Evolutionary conservation across 2,113 vertebrate genomes (phyloP).

Genomic region (Lontra canadensis): DNA sequence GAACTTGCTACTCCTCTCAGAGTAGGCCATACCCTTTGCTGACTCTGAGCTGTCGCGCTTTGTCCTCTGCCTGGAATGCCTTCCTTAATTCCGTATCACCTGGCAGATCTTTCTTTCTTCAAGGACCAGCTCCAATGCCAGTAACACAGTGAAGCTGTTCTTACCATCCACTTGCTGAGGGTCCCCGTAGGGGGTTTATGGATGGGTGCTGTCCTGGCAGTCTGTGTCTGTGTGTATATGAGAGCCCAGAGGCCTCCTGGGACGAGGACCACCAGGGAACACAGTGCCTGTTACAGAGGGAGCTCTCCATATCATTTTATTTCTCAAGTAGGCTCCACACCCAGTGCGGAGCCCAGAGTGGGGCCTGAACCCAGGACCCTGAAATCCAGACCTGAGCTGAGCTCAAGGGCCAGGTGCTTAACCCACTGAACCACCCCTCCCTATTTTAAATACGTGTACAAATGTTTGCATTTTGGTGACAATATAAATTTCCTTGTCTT

Average conservation of each 20-base stretch:
- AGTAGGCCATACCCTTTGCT: neutral
- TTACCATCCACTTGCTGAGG: neutral
- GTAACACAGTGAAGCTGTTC: neutral
- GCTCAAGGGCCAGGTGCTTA: neutral
- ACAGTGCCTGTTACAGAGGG: no score
- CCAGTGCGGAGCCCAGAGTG: neutral
- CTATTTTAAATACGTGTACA: neutral
- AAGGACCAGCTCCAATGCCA: neutral
- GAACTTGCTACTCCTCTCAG: neutral
- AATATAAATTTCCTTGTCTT: no score
- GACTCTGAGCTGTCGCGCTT: neutral
- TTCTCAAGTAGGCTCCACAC: neutral
- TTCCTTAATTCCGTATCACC: no score
- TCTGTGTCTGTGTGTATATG: neutral
- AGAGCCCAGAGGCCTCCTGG: neutral
- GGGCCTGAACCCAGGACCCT: neutral
- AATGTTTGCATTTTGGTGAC: neutral
- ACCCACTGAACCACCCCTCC: neutral
- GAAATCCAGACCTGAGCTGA: neutral
- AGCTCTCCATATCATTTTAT: neutral
- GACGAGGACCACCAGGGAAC: neutral
- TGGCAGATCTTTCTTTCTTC: neutral
- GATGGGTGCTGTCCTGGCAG: no score
- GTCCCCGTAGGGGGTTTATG: rapidly evolving
- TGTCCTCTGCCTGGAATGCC: neutral